A percentile compares a stretch with the other conserved stretches of the same genome.
Evolutionary conservation across 2,113 vertebrate genomes (phyloP).

Genomic region (Rostratula benghalensis): DNA sequence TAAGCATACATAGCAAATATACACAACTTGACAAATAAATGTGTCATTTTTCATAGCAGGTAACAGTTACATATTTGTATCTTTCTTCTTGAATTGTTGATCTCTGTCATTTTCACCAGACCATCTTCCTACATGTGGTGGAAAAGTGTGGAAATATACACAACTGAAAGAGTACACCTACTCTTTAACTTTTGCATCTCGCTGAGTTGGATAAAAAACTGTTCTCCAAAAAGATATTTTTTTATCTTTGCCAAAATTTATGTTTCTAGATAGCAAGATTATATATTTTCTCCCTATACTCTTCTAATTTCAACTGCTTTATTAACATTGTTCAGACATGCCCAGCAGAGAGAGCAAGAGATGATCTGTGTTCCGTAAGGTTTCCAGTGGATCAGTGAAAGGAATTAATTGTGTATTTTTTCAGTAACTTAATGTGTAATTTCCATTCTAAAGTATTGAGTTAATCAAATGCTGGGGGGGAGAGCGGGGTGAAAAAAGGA

Average conservation of each 20-base stretch:
- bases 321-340: not conserved
- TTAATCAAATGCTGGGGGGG: not conserved
- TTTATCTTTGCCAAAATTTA: not conserved
- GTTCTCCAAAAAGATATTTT: not conserved
- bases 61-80: not conserved
- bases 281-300: not conserved
- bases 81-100: not conserved
- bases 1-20: not conserved
- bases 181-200: not conserved
- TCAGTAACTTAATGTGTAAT: not conserved
- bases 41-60: not conserved
- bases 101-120: not conserved
- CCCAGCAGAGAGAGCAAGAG: not conserved
- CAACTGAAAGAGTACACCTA: accelerated
- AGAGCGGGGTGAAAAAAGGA: not conserved
- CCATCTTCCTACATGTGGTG: not conserved
- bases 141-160: not conserved
- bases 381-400: not conserved
- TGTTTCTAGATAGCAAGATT: not conserved
- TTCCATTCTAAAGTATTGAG: not conserved
- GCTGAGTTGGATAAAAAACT: not conserved
- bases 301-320: not conserved
- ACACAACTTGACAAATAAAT: not conserved
- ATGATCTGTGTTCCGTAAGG: not conserved
- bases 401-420: not conserved